Evolutionary conservation across 2,888 invertebrate genomes (phyloP), one percentile per base, ranked within the genome.

Genomic region (Drosophila bunnanda): DNA sequence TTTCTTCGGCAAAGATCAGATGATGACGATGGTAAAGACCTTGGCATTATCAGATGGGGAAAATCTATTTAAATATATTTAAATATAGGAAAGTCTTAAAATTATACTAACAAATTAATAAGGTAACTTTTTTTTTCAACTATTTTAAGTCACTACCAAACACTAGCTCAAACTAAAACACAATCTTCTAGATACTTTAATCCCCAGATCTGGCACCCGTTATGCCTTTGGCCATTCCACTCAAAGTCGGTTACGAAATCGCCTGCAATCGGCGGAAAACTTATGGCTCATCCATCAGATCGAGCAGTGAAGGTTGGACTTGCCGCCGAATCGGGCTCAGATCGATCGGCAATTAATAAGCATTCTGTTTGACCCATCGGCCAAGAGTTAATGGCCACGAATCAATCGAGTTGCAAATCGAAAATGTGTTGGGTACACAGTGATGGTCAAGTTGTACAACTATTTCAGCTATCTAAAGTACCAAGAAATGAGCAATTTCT

Each of bases 201-300:
- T 32, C 6, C 13, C 13, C 15, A 12, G 15, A 50, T 30, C 36
- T 38, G 39, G 20, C 8, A 39, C n/a, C 28, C 43, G 25, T 34
- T 41, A 17, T 12, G 41, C 41, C 60, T 6, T 0, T 2, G 53
- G 55, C 25, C 17, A 54, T 17, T 60, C 53, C 13, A 13, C n/a
- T 25, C 39, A n/a, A 53, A 53, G n/a, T 22, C 39, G 53, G 53
- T 39, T 39, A 54, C 30, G 39, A 59, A 53, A 32, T 41, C 53
- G 9, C 22, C 22, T 30, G 39, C 30, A 54, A 59, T 54, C 59
- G 20, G 59, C 39, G 34, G 67, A 41, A 69, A 70, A 58, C 48
- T 58, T 70, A 76, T 80, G 74, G 57, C 66, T 57, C 82, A 84
- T 84, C 82, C 60, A 84, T 82, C 84, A 83, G 81, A 73, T 69